Percentiles rank a stretch among this genome's conserved stretches.
phyloP scores from a whole-genome alignment of 2,113 vertebrate genomes.

The Periophthalmodon schlosseri region DNA sequence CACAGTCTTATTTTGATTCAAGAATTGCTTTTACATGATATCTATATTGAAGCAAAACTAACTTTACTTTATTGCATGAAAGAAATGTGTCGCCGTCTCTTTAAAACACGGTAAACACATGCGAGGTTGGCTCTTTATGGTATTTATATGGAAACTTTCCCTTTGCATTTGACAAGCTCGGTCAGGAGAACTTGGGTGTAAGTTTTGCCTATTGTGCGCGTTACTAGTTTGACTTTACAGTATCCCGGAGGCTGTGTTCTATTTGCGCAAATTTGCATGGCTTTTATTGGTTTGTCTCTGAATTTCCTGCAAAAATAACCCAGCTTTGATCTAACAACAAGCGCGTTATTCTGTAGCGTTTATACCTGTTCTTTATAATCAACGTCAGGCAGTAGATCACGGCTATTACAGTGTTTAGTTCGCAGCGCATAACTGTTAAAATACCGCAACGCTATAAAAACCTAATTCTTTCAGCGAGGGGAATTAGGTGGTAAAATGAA shows the following conservation, averaged over 20 bases:
- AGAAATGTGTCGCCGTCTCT: too few species aligned
- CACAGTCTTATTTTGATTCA: too few species aligned
- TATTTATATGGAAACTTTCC: not conserved
- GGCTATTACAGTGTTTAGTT: conserved; percentile 26
- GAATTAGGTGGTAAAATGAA: conserved; percentile 50
- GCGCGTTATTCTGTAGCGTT: conserved; percentile 27
- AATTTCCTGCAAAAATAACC: conserved; percentile 56
- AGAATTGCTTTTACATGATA: too few species aligned
- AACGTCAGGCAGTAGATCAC: conserved; percentile 14
- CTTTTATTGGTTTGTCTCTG: conserved; percentile 67
- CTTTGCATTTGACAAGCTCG: not conserved
- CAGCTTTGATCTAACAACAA: conserved; percentile 47
- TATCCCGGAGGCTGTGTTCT: conserved; percentile 34
- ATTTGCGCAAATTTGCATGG: conserved; percentile 56
- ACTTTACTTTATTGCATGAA: too few species aligned
- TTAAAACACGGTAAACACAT: not conserved
- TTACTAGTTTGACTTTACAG: not conserved
- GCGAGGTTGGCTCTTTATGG: not conserved
- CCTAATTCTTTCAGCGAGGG: conserved; percentile 25
- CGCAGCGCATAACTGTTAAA: conserved; percentile 11
- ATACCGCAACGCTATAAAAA: conserved; percentile 46
- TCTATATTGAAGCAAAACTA: too few species aligned
- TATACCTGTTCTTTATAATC: conserved; percentile 29
- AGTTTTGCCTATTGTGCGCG: not conserved
- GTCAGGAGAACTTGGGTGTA: not conserved